Conservation (phyloP, 2,113 vertebrate genomes). For the Onychorhynchus coronatus region DNA sequence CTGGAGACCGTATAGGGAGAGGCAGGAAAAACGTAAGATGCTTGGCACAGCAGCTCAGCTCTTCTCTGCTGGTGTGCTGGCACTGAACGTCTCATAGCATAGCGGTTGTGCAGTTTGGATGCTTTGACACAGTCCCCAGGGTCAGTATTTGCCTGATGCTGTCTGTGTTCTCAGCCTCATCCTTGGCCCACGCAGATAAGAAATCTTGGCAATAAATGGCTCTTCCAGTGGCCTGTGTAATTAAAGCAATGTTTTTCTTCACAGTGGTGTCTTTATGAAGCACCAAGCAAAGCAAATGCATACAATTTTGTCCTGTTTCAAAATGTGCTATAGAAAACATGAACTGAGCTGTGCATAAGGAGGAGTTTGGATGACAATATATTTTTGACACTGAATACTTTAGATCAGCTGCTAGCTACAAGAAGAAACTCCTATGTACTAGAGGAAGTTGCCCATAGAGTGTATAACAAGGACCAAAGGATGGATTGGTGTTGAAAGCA, state of each 20-base stretch:
- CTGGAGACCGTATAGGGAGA: neutral
- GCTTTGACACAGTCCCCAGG: neutral
- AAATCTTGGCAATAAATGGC: neutral
- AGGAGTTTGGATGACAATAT: neutral
- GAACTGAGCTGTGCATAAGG: neutral
- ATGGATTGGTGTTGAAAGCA: neutral
- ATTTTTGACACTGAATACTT: slow-evolving; percentile 15
- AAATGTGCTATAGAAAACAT: neutral
- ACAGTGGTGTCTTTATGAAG: neutral
- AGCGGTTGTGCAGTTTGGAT: accelerated
- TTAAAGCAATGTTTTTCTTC: neutral
- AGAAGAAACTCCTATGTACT: neutral
- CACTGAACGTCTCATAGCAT: neutral
- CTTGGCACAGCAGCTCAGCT: neutral
- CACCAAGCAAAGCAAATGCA: neutral
- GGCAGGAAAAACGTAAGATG: neutral
- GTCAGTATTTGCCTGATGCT: neutral
- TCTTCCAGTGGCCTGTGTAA: neutral
- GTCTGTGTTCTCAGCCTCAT: neutral
- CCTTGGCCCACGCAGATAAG: neutral
- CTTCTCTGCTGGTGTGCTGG: neutral
- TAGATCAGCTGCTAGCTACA: neutral
- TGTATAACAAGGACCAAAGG: neutral
- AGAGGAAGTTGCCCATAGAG: neutral
- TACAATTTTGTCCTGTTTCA: neutral